Evolutionary conservation across 2,113 vertebrate genomes (phyloP).

Genomic region (Mastomys coucha): DNA sequence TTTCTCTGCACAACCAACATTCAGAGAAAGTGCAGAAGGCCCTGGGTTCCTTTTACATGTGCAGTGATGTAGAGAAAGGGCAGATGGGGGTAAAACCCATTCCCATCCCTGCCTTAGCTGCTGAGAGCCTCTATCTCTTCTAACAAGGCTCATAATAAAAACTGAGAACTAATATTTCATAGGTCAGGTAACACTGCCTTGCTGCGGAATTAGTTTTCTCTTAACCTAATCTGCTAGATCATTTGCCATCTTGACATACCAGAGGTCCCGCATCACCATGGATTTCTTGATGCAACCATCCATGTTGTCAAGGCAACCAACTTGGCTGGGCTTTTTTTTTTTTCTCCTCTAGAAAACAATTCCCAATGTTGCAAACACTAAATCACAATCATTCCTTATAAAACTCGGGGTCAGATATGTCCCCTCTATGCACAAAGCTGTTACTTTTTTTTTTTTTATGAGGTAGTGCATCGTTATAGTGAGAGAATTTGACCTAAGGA

Average conservation of each 20-base stretch:
- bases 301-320: slow-evolving; percentile 87
- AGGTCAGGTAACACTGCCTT: slow-evolving; percentile 71
- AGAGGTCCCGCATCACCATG: slow-evolving; percentile 62
- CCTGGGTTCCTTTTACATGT: not conserved
- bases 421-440: slow-evolving; percentile 75
- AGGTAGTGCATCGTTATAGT: slow-evolving; percentile 65
- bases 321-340: slow-evolving; percentile 47
- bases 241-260: slow-evolving; percentile 65
- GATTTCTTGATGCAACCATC: slow-evolving; percentile 75
- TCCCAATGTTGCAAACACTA: slow-evolving; percentile 69
- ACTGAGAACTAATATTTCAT: slow-evolving; percentile 61
- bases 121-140: slow-evolving; percentile 58
- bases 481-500: slow-evolving; percentile 74
- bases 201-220: slow-evolving; percentile 74
- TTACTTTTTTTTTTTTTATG: slow-evolving; percentile 71
- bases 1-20: not conserved
- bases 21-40: not conserved
- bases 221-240: slow-evolving; percentile 75
- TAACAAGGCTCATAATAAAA: slow-evolving; percentile 70
- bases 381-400: slow-evolving; percentile 75
- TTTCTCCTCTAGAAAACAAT: slow-evolving; percentile 78
- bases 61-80: rapidly evolving
- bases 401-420: slow-evolving; percentile 73
- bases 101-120: not conserved
- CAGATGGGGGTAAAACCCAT: not conserved